A percentile compares a stretch with the other conserved stretches of the same genome.
Evolutionary conservation across 1,140 invertebrate species (phyloP).

Genomic region (Ceratina australensis): DNA sequence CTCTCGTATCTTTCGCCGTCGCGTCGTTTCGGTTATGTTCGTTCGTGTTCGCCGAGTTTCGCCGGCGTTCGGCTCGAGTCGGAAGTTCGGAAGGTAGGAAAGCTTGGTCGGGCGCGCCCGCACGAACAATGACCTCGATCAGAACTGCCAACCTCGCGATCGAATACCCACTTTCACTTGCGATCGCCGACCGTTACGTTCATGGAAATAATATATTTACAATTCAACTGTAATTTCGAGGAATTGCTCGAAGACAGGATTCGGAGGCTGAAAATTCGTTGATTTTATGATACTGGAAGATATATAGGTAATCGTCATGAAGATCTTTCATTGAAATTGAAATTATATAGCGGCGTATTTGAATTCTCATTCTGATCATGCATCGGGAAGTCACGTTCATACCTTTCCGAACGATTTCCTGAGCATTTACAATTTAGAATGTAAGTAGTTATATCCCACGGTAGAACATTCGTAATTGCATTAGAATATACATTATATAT

Average conservation of each 20-base stretch:
- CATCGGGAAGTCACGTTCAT: conserved; percentile 57
- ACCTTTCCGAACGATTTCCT: conserved; percentile 37
- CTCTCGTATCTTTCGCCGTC: conserved; percentile 50
- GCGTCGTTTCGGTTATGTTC: conserved; percentile 47
- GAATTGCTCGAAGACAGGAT: no score
- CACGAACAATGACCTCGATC: conserved; percentile 72
- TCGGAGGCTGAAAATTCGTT: no score
- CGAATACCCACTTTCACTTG: conserved; percentile 42
- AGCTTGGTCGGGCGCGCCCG: conserved; percentile 49
- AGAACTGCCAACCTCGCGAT: conserved; percentile 37
- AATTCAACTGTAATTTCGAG: not conserved
- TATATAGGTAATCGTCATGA: no score
- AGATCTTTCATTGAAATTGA: not conserved
- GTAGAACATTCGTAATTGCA: not conserved
- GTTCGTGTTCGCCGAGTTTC: conserved; percentile 19
- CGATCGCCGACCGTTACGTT: conserved; percentile 2
- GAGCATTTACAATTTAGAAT: not conserved
- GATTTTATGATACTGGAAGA: no score
- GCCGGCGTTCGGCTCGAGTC: conserved; percentile 26
- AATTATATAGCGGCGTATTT: not conserved
- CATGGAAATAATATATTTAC: conserved; percentile 14
- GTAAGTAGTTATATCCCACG: not conserved
- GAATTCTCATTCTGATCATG: conserved; percentile 42
- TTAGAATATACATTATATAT: not conserved
- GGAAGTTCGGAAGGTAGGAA: conserved; percentile 1